These are phyloP conservation scores for Nothocercus nigrocapillus DNA, from an alignment of 2,113 vertebrate species.

Conservation along the genomic window DNA sequence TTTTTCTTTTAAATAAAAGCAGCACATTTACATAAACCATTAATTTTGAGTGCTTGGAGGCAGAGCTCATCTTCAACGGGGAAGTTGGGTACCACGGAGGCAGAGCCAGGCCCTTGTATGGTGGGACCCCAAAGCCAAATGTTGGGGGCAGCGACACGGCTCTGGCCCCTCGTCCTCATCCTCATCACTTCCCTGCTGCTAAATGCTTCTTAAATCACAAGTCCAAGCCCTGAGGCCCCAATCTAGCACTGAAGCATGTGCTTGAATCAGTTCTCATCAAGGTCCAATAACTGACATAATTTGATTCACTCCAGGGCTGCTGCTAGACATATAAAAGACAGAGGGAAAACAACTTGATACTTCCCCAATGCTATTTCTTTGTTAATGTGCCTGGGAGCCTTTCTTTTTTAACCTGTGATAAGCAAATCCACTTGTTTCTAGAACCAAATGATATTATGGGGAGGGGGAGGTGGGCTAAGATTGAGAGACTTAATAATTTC, in stretches of 20 bases:
- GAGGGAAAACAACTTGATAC: neutral
- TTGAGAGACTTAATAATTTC: neutral
- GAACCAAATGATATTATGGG: neutral
- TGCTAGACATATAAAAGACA: neutral
- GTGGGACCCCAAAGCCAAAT: fast-evolving
- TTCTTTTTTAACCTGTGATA: neutral
- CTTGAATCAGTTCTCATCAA: neutral
- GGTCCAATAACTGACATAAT: neutral
- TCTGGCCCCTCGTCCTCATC: neutral
- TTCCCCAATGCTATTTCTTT: neutral
- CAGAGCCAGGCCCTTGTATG: neutral
- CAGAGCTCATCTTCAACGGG: neutral
- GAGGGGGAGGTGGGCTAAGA: neutral
- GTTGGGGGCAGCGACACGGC: fast-evolving
- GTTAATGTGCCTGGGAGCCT: neutral
- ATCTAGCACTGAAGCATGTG: neutral
- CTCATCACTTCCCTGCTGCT: neutral
- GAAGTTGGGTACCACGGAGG: neutral
- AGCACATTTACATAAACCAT: neutral
- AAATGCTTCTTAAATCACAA: neutral
- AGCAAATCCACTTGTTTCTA: neutral
- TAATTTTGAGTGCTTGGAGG: neutral
- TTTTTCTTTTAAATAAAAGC: neutral
- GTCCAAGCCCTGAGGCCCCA: neutral
- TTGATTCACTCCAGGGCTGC: neutral